Evolutionary conservation across 2,113 vertebrate species (phyloP), one percentile per base, ranked within the genome.

Genomic region (Hyla sarda): DNA sequence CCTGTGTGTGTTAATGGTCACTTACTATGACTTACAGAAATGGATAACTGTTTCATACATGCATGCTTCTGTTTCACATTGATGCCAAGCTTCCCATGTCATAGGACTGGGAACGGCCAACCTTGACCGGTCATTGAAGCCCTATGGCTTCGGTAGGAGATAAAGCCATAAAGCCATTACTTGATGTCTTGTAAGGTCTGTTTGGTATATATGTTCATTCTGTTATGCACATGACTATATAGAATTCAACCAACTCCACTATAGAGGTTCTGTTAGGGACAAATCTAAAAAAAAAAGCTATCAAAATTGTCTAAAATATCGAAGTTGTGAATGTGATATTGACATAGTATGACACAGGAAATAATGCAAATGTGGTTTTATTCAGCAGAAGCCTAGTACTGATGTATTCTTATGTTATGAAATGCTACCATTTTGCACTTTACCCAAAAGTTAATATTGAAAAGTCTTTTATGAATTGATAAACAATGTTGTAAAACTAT

Each of bases 101-200:
- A 73, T 67, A 17, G 58, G 67, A 45, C 76, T 86, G 76, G 84
- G 50, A 86, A 71, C 30, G 67, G 12, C 84, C 84, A 81, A 50
- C 77, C 28, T 67, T 81, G 84, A 86, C 84, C 37, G n/a, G 84
- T 86, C 84, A 71, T 67, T 71, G 84, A 74, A 81, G 77, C 84
- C 34, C 25, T 6, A 5, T 19, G 69, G 84, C 84, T 86, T 86
- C 84, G 81, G 84, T 86, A 86, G 84, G 84, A 86, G 76, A 86
- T 86, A 73, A 86, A 86, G 84, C 84, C 84, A 86, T 86, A 85
- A 85, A 73, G 52, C 65, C 84, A 86, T 86, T 72, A 72, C 54
- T 86, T 86, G 45, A 32, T 72, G 77, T 86, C 52, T 60, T 73
- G 76, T 73, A 81, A 62, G 72, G 48, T 86, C 30, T 67, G 74